Conservation (phyloP, 2,888 invertebrate species). For the Hedychridium roseum region DNA sequence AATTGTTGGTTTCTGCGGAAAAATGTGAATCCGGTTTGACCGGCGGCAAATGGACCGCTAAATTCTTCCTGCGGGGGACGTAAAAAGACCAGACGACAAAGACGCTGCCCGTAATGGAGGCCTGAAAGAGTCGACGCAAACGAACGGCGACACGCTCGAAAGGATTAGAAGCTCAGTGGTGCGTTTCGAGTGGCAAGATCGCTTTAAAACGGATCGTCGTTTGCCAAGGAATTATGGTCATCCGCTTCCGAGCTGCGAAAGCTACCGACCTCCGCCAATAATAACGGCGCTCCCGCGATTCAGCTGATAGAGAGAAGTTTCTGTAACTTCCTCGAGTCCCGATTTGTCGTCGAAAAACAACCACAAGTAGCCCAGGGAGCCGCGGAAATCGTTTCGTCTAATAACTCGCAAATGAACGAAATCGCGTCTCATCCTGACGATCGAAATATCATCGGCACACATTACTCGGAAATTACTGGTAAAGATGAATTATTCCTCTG, state of each 20-base stretch:
- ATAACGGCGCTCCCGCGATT: slow-evolving; percentile 7
- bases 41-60: not conserved
- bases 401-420: not conserved
- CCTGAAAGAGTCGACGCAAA: too few species aligned
- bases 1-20: not conserved
- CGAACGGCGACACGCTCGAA: slow-evolving; percentile 12
- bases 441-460: too few species aligned
- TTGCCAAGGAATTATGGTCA: slow-evolving; percentile 10
- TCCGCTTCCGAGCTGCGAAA: slow-evolving; percentile 21
- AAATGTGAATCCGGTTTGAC: not conserved
- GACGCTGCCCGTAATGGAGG: too few species aligned
- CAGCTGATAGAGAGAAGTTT: too few species aligned
- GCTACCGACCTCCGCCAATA: slow-evolving; percentile 10
- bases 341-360: too few species aligned
- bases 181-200: slow-evolving; percentile 14
- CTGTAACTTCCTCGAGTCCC: too few species aligned
- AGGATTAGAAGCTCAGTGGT: slow-evolving; percentile 10
- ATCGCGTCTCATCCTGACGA: too few species aligned
- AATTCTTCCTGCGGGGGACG: too few species aligned
- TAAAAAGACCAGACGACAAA: too few species aligned
- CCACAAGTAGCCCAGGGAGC: too few species aligned
- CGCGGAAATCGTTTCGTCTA: not conserved
- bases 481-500: too few species aligned
- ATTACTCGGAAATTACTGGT: too few species aligned
- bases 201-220: slow-evolving; percentile 21